Conservation (phyloP, 2,888 invertebrate genomes). For the Xanthorhoe spadicearia region DNA sequence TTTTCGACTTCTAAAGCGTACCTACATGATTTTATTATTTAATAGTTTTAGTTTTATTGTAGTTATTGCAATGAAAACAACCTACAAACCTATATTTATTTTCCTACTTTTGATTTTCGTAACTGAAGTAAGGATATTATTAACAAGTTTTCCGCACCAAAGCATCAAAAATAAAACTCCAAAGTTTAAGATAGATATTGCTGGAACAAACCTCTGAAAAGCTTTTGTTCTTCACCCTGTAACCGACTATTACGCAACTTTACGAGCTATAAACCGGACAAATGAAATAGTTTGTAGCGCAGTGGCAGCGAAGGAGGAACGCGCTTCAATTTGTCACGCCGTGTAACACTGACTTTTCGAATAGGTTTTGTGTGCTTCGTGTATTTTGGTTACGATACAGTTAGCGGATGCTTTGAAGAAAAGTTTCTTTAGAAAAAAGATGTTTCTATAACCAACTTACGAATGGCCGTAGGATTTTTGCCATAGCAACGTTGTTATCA, state of each 20-base stretch:
- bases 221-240: conserved; percentile 23
- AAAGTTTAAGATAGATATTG: not conserved
- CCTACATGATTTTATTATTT: too few species aligned
- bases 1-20: too few species aligned
- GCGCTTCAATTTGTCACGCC: conserved; percentile 63
- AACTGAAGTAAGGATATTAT: not conserved
- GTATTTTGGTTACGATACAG: conserved; percentile 39
- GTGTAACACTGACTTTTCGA: conserved; percentile 52
- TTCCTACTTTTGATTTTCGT: not conserved
- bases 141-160: not conserved
- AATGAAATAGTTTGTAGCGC: conserved; percentile 65
- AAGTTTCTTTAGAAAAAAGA: too few species aligned
- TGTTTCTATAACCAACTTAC: too few species aligned
- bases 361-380: conserved; percentile 59
- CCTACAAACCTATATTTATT: not conserved
- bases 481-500: too few species aligned
- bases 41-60: too few species aligned
- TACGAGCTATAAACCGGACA: conserved; percentile 66
- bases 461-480: too few species aligned
- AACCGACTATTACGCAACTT: conserved; percentile 44
- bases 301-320: conserved; percentile 51
- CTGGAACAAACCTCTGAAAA: not conserved
- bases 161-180: not conserved
- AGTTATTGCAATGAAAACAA: too few species aligned
- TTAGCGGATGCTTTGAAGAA: conserved; percentile 1